Evolutionary conservation across 2,113 vertebrate species (phyloP).

Genomic region (Carollia perspicillata): DNA sequence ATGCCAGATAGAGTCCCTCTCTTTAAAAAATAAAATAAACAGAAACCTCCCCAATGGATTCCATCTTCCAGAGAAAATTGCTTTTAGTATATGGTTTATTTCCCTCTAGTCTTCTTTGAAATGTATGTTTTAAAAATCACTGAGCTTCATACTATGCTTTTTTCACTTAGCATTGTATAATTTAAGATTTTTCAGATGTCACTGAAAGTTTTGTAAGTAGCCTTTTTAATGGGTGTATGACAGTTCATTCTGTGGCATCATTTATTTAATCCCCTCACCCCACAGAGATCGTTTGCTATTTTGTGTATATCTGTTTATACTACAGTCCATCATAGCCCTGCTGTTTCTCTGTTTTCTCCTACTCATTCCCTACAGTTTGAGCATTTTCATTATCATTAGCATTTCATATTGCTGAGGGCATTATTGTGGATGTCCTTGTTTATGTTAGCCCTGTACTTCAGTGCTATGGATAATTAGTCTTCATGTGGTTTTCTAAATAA

Average conservation of each 20-base stretch:
- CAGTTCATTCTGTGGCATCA: constrained; percentile 33
- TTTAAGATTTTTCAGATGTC: not conserved
- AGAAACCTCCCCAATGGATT: not conserved
- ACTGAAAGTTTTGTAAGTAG: constrained; percentile 13
- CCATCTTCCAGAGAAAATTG: not conserved
- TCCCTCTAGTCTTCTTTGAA: not conserved
- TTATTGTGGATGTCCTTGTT: not conserved
- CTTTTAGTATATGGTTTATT: not conserved
- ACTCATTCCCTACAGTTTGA: not conserved
- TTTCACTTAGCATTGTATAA: not conserved
- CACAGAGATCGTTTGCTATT: not conserved
- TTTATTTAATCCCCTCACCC: not conserved
- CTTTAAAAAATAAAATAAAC: not conserved
- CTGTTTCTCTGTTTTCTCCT: not conserved
- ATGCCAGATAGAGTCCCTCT: constrained; percentile 11
- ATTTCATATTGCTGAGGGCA: not conserved
- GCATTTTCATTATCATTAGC: constrained; percentile 17
- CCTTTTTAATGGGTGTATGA: not conserved
- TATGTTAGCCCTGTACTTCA: not conserved
- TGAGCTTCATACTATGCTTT: not conserved
- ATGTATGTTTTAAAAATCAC: constrained; percentile 1
- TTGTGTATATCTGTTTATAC: not conserved
- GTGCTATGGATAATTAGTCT: not conserved
- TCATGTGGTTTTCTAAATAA: constrained; percentile 21
- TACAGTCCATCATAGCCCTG: not conserved